Evolutionary conservation across 2,888 invertebrate genomes (phyloP), one percentile per base, ranked within the genome.

Genomic region (Mantis religiosa): DNA sequence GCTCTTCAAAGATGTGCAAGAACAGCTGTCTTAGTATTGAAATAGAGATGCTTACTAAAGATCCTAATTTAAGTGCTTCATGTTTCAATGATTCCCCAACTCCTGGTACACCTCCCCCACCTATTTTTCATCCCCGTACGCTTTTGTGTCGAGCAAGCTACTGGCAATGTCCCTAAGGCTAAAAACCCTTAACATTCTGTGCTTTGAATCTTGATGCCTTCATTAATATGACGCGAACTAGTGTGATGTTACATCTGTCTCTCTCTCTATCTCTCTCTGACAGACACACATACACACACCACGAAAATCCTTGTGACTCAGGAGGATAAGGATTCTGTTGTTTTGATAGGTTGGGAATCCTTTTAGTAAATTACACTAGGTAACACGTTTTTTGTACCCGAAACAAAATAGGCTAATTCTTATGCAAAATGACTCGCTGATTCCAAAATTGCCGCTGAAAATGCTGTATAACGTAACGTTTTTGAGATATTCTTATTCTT

Each of bases 171-270:
- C 71, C 86, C 86, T 28, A 25, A 81, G 86, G 86, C 86, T 86
- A 81, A 71, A 85, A 84, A 86, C 28, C 86, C 86, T 86, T 86
- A 86, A 81, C 81, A 28, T 81, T 86, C 30, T 28, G 81, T 81
- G 54, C 86, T 86, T 86, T 86, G 86, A 86, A 47, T 71, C 81
- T 25, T 86, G 28, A 81, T 28, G 86, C 86, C 86, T 86, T 86
- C 81, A 81, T 86, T 86, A 86, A 86, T 81, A 54, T 86, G 86
- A 47, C 28, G 71, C 15, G 86, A 71, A 71, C 20, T 71, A 71
- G 54, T 25, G 20, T 71, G 54, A 71, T 71, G 54, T 71, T 71
- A 71, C 54, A 71, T 71, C 54, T 71, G 54, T 71, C 54, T 71
- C 0, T 41, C 41, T 41, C 41, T 12, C 12, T 41, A 1, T 41